A percentile compares a stretch with the other conserved stretches of the same genome.
Conservation (phyloP, 2,113 vertebrate genomes). For the Gulo gulo region DNA sequence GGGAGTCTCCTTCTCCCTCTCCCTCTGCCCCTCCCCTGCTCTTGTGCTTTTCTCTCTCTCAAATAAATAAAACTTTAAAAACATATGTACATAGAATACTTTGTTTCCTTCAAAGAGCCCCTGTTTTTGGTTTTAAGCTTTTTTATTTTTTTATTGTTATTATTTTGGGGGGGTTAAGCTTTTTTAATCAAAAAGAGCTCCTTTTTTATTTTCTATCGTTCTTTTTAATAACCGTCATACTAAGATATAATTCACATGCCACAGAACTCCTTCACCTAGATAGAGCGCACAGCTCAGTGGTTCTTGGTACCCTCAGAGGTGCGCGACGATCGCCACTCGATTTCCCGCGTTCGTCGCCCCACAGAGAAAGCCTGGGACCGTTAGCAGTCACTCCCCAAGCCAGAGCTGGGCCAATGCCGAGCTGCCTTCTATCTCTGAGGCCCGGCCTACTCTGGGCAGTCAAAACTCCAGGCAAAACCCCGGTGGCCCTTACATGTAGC, state of each 20-base stretch:
- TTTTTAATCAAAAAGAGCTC: too few species aligned
- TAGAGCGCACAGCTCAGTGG: fast-evolving
- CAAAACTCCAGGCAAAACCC: fast-evolving
- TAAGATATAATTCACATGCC: fast-evolving
- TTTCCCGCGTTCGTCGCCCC: not conserved
- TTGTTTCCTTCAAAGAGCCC: not conserved
- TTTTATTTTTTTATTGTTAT: too few species aligned
- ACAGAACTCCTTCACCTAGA: not conserved
- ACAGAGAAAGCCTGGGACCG: not conserved
- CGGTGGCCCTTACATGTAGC: slow-evolving; percentile 91
- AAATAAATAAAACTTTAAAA: not conserved
- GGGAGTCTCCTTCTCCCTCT: not conserved
- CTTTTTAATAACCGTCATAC: not conserved
- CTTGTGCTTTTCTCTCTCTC: not conserved
- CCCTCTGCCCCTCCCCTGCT: not conserved
- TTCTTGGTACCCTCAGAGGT: not conserved
- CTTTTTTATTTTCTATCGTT: not conserved
- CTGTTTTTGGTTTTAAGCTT: not conserved
- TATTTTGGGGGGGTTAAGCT: too few species aligned
- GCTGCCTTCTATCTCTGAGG: not conserved
- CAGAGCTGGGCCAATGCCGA: fast-evolving
- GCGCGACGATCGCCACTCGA: fast-evolving
- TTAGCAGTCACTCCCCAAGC: not conserved
- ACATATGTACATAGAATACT: not conserved
- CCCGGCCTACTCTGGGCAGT: fast-evolving